Evolutionary conservation across 2,888 invertebrate species (phyloP), one percentile per base, ranked within the genome.

Genomic region (Malthinus seriepunctatus): DNA sequence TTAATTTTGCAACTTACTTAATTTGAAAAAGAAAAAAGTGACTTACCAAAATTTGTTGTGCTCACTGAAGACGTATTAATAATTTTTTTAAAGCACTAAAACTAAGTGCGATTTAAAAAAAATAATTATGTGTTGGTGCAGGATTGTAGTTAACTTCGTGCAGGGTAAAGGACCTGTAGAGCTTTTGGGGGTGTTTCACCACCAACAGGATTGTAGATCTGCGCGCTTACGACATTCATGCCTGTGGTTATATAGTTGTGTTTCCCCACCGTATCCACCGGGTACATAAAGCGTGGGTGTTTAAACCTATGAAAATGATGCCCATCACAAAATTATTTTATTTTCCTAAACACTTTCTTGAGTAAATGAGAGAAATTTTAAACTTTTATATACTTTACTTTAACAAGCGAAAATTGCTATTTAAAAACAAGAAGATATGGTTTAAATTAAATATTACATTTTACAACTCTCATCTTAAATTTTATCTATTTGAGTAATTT

Each of bases 161-260:
- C 12, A 53, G 62, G 62, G 53, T 51, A 63, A 64, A 64, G 55
- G 62, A 64, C 64, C 57, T 60, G 60, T 56, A 50, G 48, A 47
- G 62, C 60, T 62, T 55, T 44, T 32, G 34, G 56, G 57, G 60
- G 55, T 56, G 60, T 51, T 56, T 63, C 62, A 54, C 64, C 64
- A 63, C 64, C 54, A 60, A 56, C 59, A 63, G 64, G 56, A 63
- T 61, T 58, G 60, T 52, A 47, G 53, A 54, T 60, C 56, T 65
- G 63, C 62, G 65, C 65, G 65, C 63, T 61, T 63, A 62, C 59
- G 42, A 51, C 62, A 56, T 60, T 62, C 60, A 60, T 63, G 59
- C 64, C 52, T 56, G 60, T 51, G 60, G 64, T 64, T 64, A 63
- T 65, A 65, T 65, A 65, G 57, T 38, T 55, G 59, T 56, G 56